Conservation (phyloP, 2,888 invertebrate genomes). For the Machimus atricapillus region DNA sequence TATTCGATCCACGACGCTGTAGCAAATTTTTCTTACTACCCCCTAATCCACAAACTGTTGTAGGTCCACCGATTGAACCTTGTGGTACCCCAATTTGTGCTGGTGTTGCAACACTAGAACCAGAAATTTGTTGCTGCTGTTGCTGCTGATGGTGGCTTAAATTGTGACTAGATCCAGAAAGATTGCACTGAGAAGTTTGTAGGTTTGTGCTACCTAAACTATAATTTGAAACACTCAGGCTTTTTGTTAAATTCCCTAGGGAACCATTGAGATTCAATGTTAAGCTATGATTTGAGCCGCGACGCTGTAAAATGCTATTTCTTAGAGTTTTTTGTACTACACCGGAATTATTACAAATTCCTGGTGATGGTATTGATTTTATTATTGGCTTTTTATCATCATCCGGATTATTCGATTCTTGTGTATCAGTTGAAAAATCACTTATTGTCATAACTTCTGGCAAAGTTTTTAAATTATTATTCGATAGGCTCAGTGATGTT, state of each 20-base stretch:
- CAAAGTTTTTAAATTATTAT: constrained; percentile 74
- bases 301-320: constrained; percentile 64
- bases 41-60: not conserved
- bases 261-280: constrained; percentile 68
- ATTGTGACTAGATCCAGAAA: constrained; percentile 53
- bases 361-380: constrained; percentile 51
- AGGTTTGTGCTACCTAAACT: constrained; percentile 50
- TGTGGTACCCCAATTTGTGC: not conserved
- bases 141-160: constrained; percentile 29
- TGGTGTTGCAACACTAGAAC: not conserved
- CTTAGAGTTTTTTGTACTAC: constrained; percentile 51
- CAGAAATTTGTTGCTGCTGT: not conserved
- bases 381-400: not conserved
- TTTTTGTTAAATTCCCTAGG: constrained; percentile 60
- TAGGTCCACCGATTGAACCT: not conserved
- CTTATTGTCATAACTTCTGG: constrained; percentile 76
- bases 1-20: constrained; percentile 84
- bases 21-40: constrained; percentile 69
- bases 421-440: constrained; percentile 62
- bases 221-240: constrained; percentile 65
- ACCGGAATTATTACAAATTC: constrained; percentile 32
- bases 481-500: constrained; percentile 69
- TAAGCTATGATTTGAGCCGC: constrained; percentile 70
- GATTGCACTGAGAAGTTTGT: constrained; percentile 60
- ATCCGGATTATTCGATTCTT: not conserved